Conservation (phyloP, 1,140 invertebrate genomes). For the Trichogramma pretiosum region DNA sequence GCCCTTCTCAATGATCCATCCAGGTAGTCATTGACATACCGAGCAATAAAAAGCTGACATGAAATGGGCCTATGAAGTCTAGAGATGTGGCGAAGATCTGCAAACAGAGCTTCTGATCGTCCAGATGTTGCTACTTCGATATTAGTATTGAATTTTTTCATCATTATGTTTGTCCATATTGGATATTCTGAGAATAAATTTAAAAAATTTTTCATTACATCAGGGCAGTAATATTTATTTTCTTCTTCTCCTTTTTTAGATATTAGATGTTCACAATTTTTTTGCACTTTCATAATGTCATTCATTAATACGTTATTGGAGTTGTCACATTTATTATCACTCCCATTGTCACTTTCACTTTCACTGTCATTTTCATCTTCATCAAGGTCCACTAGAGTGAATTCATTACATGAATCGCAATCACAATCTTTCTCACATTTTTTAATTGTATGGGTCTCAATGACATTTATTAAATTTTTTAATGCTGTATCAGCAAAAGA, state of each 20-base stretch:
- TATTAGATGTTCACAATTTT: too few relatives aligned
- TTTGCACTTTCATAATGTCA: not conserved
- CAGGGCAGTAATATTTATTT: conserved; percentile 2
- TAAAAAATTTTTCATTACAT: not conserved
- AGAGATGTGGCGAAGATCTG: not conserved
- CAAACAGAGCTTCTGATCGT: not conserved
- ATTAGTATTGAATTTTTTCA: not conserved
- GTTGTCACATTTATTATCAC: not conserved
- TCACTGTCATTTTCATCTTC: not conserved
- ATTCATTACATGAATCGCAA: conserved; percentile 1
- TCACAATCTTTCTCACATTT: not conserved
- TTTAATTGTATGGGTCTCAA: not conserved
- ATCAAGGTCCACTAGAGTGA: not conserved
- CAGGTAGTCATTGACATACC: not conserved
- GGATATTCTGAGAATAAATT: not conserved
- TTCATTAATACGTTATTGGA: not conserved
- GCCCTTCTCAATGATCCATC: not conserved
- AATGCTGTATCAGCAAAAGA: not conserved
- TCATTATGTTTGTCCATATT: not conserved
- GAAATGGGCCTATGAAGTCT: not conserved
- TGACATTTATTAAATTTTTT: not conserved
- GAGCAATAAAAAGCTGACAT: not conserved
- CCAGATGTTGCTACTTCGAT: not conserved
- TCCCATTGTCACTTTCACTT: not conserved
- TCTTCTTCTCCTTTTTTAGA: too few relatives aligned